Evolutionary conservation across 2,113 vertebrate genomes (phyloP), one percentile per base, ranked within the genome.

Genomic region (Bubo bubo): DNA sequence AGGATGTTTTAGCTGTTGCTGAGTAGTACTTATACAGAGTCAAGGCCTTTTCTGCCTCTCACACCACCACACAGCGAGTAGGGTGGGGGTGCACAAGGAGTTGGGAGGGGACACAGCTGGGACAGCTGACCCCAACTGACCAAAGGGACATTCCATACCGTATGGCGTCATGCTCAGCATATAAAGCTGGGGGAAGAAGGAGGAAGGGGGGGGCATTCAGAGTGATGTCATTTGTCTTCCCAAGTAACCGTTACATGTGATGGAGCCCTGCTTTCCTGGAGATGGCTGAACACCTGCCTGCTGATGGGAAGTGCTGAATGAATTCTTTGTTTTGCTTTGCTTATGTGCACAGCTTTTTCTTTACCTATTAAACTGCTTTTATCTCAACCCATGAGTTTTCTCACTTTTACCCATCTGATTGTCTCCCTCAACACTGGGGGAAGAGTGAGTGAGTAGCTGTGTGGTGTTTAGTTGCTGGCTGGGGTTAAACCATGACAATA

Each of bases 321-420:
- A 62, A 63, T 37, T 59, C 43, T 7, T 70, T 68, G 3, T 1
- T 24, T 39, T 76, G 13, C 13, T 55, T 62, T 55, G 15, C 22
- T 75, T 53, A 14, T 1, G 4, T 1, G 1, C 0, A 0, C 0
- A 3, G 20, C 10, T 70, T 76, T 74, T 55, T 23, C 23, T 67
- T 59, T 73, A 13, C 28, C 7, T 18, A 12, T 59, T 26, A 30
- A 66, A 59, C 27, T 73, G 23, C 4, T 10, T 59, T 79, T 59
- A 26, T 8, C 28, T 73, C 28, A 41, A 4, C 24, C 13, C 11
- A 41, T 0, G 1, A 37, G 3, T 16, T 62, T 55, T 5, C n/a
- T 62, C 12, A 30, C 2, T 53, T 70, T 47, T n/a, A 55, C 8
- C 3, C 5, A 64, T 91, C 15, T 8, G 4, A 58, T 58, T 79